Evolutionary conservation across 2,888 invertebrate species (phyloP), one percentile per base, ranked within the genome.

Genomic region (Stenchaetothrips biformis): DNA sequence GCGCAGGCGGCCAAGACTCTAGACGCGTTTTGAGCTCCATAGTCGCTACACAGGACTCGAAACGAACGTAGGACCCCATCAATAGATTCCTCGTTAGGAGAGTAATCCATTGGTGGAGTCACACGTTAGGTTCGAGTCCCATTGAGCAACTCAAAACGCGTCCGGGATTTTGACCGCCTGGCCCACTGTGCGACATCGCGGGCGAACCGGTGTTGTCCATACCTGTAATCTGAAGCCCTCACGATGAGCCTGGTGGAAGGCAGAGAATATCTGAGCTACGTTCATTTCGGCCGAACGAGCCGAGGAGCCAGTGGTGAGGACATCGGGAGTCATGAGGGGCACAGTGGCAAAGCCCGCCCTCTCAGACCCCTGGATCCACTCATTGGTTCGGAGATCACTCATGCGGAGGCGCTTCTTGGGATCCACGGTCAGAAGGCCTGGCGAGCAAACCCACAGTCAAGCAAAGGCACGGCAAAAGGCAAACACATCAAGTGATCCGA

Each of bases 401-500:
- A 94, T 92, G 7, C 91, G 90, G 82, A 95, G 88, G 79, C 97
- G 89, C 81, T 91, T 89, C 77, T 89, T 88, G 0, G 95, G 94
- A 84, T 96, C 94, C 8, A 95, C 93, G 0, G 93, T 93, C 79
- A 97, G 87, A 81, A 97, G 88, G 0, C 94, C 93, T 90, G 84
- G 9, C 6, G 16, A 53, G 78, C 53, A 25, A 82, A 81, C 79
- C 2, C 74, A 21, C 27, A 79, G 48, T 47, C 18, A 53, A 0
- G 53, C 18, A 53, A 13, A 53, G 13, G 53, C 13, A 53, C 18
- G 13, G 53, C 6, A 16, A 59, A 16, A 59, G 59, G 18, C 13
- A 9, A 9, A 2, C 59, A 59, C 59, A 6, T 53, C 53, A 53
- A 53, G 59, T 2, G 18, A 6, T 18, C 13, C 13, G 13, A 53